Evolutionary conservation across 1,140 invertebrate species (phyloP).

Genomic region (Brachionus rubens): DNA sequence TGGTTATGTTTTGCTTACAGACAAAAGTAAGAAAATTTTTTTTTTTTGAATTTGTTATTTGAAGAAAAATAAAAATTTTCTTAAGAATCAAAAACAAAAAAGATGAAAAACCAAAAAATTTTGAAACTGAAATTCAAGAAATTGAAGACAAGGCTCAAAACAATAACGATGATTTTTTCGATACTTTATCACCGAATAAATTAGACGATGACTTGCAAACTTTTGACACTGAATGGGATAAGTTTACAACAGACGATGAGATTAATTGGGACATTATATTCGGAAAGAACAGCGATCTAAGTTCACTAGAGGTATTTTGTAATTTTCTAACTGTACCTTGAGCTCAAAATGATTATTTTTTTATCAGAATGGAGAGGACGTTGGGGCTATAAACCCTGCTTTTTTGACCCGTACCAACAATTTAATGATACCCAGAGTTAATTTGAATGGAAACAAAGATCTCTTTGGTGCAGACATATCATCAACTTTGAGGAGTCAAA

Average conservation of each 20-base stretch:
- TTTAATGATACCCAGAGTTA: slow-evolving; percentile 19
- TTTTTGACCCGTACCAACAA: neutral
- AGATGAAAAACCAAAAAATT: neutral
- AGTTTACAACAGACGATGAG: slow-evolving; percentile 17
- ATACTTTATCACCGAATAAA: neutral
- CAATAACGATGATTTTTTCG: neutral
- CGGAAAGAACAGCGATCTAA: neutral
- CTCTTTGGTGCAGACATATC: slow-evolving; percentile 7
- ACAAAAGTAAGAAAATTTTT: neutral
- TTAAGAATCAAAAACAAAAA: neutral
- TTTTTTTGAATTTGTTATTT: neutral
- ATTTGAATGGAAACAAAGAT: slow-evolving; percentile 4
- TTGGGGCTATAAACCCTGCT: slow-evolving; percentile 11
- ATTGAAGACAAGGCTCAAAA: neutral
- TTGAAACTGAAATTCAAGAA: neutral
- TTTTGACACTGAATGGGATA: slow-evolving; percentile 27
- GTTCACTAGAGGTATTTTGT: neutral
- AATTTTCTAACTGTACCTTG: no score
- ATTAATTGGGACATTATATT: slow-evolving; percentile 36
- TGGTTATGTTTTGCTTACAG: neutral
- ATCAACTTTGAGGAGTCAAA: slow-evolving; percentile 15
- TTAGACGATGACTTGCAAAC: neutral
- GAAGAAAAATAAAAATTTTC: neutral
- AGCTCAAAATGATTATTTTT: no score
- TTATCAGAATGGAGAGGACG: slow-evolving; percentile 9